Base-by-base conservation (phyloP, 1,140 invertebrate species). In the Drosophila suzukii region DNA sequence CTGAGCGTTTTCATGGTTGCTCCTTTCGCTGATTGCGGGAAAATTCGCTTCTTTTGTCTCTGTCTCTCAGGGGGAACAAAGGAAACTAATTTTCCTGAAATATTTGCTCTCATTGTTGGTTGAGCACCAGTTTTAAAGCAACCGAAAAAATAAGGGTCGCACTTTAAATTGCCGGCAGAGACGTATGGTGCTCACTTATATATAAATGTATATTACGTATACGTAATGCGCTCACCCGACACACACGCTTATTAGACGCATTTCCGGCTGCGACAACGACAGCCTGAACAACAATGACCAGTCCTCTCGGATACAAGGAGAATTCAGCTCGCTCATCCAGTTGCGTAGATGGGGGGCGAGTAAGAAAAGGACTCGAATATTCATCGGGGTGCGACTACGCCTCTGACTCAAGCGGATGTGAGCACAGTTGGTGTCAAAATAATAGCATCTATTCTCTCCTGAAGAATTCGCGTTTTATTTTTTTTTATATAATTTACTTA, bases 191-290 rank as follows among this genome's bases (percentile, higher is more conserved):
- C 12, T 24, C 62, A 70, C 62, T 67, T 70, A 58, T 54, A 59
- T 57, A 60, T 84, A 46, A 68, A 51, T 51, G 39, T 67, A 80
- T 70, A 83, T 83, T 85, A 62, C 80, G 80, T 83, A 82, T 82
- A 82, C 80, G 80, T 84, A 83, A 84, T 84, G 81, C 76, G 59
- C 71, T 84, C 83, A 62, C 81, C 61, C 72, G 38, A 56, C 53
- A 71, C 61, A 67, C 61, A 77, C 80, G 84, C 80, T 89, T 88
- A 80, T 89, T 89, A 83, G 84, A 89, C 84, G 85, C 77, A 88
- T 84, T 72, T 80, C 76, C 76, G 70, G 72, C 63, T 44, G 61
- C 65, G 61, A 80, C 49, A 34, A 51, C 49, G 49, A 55, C 49
- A 62, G 57, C 54, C 68, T 36, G 47, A 70, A 75, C 81, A 85